phyloP scores from a whole-genome alignment of 2,888 invertebrate genomes.

The Labia minor region DNA sequence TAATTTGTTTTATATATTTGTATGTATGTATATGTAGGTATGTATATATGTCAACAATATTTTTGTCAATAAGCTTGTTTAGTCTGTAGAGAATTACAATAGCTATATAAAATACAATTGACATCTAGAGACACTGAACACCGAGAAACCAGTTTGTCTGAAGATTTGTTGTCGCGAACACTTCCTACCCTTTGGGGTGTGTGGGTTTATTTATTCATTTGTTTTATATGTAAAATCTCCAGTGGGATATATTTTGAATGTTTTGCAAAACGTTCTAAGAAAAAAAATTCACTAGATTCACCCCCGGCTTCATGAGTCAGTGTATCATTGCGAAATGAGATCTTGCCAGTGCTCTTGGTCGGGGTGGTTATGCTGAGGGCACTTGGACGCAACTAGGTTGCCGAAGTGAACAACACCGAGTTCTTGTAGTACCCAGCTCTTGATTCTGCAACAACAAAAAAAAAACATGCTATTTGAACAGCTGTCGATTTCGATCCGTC shows the following conservation, averaged over 20 bases:
- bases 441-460: conserved; percentile 37
- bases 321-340: background rate
- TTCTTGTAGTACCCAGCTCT: conserved; percentile 71
- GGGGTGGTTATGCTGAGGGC: background rate
- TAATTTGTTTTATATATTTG: background rate
- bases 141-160: background rate
- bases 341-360: background rate
- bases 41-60: background rate
- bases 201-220: background rate
- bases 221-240: background rate
- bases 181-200: no score
- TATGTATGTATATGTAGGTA: background rate
- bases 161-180: background rate
- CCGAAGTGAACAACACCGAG: conserved; percentile 79
- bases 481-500: no score
- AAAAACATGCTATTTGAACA: no score
- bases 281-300: background rate
- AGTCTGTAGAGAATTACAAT: background rate
- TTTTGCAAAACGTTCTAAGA: background rate
- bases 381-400: conserved; percentile 45
- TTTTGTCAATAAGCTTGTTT: background rate
- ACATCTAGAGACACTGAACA: background rate
- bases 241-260: background rate
- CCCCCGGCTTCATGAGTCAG: background rate
- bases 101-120: background rate